These are phyloP conservation scores for Polydrusus cervinus DNA, from an alignment of 2,888 invertebrate species.

Conservation along the genomic window DNA sequence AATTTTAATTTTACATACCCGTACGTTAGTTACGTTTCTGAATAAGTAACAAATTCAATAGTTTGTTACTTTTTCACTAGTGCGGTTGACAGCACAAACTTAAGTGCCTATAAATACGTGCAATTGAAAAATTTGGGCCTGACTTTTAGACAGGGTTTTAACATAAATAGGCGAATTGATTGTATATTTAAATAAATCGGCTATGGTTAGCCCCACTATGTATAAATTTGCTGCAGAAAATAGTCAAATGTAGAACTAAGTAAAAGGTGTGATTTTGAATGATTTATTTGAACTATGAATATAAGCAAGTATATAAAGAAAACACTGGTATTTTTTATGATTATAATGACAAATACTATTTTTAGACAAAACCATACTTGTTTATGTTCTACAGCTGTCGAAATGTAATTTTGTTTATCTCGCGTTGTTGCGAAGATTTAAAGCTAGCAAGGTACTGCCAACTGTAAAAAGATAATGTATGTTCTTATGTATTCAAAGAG, in stretches of 20 bases:
- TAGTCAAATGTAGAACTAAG: slow-evolving; percentile 63
- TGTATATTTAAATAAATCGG: slow-evolving; percentile 62
- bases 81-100: slow-evolving; percentile 57
- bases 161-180: slow-evolving; percentile 63
- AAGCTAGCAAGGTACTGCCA: slow-evolving; percentile 73
- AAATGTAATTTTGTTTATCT: slow-evolving; percentile 65
- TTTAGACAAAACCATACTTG: slow-evolving; percentile 45
- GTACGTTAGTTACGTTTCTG: slow-evolving; percentile 46
- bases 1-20: slow-evolving; percentile 48
- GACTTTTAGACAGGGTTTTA: slow-evolving; percentile 68
- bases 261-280: slow-evolving; percentile 60
- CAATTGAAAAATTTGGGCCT: slow-evolving; percentile 70
- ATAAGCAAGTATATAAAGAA: slow-evolving; percentile 54
- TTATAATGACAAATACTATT: slow-evolving; percentile 32
- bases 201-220: slow-evolving; percentile 66
- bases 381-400: slow-evolving; percentile 51
- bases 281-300: slow-evolving; percentile 51
- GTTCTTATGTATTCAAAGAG: slow-evolving; percentile 66
- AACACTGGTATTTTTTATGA: slow-evolving; percentile 43
- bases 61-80: slow-evolving; percentile 38
- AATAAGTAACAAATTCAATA: slow-evolving; percentile 18
- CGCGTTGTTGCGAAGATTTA: slow-evolving; percentile 62
- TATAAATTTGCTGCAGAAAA: slow-evolving; percentile 66
- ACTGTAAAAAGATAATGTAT: slow-evolving; percentile 72
- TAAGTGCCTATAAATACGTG: slow-evolving; percentile 71